Evolutionary conservation across 1,140 invertebrate genomes (phyloP).

Genomic region (Leptinotarsa texana): DNA sequence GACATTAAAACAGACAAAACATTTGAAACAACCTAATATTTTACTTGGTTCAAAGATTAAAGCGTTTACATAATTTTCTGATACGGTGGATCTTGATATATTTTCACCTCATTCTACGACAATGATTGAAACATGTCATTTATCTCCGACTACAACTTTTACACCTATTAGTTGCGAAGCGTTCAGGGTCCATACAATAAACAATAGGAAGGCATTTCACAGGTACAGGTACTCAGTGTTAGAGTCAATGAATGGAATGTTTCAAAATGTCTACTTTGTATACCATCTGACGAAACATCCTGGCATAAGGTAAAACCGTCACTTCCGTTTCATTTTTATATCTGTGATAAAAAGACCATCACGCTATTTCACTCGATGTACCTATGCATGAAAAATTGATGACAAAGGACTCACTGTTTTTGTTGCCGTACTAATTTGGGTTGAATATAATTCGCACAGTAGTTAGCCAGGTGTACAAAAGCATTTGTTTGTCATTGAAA

Average conservation of each 20-base stretch:
- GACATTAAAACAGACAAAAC: no score
- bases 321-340: neutral
- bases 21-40: no score
- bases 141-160: neutral
- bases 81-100: no score
- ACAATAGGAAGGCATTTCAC: neutral
- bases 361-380: neutral
- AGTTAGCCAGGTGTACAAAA: no score
- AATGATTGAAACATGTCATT: neutral
- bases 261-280: neutral
- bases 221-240: neutral
- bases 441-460: no score
- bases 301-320: constrained; percentile 5
- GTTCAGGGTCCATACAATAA: neutral
- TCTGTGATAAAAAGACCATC: neutral
- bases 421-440: neutral
- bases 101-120: neutral
- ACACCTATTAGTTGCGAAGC: neutral
- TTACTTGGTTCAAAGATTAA: no score
- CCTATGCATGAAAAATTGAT: neutral
- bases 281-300: constrained; percentile 3
- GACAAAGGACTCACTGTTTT: neutral
- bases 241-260: neutral
- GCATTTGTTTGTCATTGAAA: no score
- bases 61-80: no score